Base-by-base conservation (phyloP, 2,797 vertebrate species). In the Perodicticus potto region DNA sequence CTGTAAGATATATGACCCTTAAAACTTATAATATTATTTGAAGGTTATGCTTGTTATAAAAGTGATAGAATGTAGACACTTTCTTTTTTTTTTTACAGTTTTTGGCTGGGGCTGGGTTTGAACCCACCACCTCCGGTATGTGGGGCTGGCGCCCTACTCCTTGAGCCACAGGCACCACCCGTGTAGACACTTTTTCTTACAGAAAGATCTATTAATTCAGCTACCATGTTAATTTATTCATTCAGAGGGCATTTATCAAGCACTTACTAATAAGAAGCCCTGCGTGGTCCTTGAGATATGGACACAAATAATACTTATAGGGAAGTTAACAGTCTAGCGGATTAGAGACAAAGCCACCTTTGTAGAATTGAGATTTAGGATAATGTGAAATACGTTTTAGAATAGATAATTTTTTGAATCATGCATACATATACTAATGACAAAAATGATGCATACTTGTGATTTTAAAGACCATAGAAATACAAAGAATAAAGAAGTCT, bases 21-120 rank as follows among this genome's bases (percentile, higher is more conserved):
- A 37, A 90, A 81, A 93, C 37, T 74, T 67, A 70, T 29, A 25
- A 12, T 88, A 32, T 85, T 17, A 78, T 78, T 87, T 92, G 32
- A 94, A 81, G 81, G 90, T 93, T 93, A 10, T 73, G 49, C 5
- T 37, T n/a, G 13, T 81, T 88, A 63, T 81, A 81, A 81, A 90
- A 86, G 25, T 61, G 10, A 81, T 77, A 92, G 85, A 65, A 43
- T 49, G 45, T 67, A 72, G 74, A 72, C 77, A 2, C 37, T 81
- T 94, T 95, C 19, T 81, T 96, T n/a, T n/a, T n/a, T n/a, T n/a
- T n/a, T n/a, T n/a, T n/a, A n/a, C n/a, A n/a, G n/a, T n/a, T n/a
- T n/a, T n/a, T n/a, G n/a, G n/a, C n/a, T n/a, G n/a, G n/a, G n/a
- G n/a, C n/a, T n/a, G n/a, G n/a, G n/a, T n/a, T n/a, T n/a, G n/a